Evolutionary conservation across 2,888 invertebrate species (phyloP).

Genomic region (Rhamphomyia laevipes): DNA sequence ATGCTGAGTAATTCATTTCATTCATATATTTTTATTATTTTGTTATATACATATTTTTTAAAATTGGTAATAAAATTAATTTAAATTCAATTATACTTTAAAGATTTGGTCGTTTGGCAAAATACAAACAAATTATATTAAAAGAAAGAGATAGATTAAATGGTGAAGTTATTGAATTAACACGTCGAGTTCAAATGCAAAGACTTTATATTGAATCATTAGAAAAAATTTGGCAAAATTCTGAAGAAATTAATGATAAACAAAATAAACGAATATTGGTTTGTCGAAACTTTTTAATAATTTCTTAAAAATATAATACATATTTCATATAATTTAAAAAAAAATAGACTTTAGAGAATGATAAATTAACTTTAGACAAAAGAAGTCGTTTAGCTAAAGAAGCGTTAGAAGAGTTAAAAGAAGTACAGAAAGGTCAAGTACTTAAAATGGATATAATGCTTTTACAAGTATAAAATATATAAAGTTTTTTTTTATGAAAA

Average conservation of each 20-base stretch:
- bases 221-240: slow-evolving; percentile 26
- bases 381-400: neutral
- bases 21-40: no score
- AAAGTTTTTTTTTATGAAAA: no score
- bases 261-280: slow-evolving; percentile 10
- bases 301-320: neutral
- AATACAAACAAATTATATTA: slow-evolving; percentile 28
- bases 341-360: neutral
- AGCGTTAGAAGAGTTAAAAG: neutral
- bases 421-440: neutral
- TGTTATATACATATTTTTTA: neutral
- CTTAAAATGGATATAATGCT: neutral
- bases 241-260: slow-evolving; percentile 20
- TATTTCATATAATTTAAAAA: neutral
- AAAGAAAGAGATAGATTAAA: slow-evolving; percentile 32
- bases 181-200: slow-evolving; percentile 27
- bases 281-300: neutral
- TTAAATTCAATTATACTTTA: neutral
- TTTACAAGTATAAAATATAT: neutral
- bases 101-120: slow-evolving; percentile 25
- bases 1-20: neutral
- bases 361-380: neutral
- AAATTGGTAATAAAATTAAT: neutral
- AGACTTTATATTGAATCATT: slow-evolving; percentile 26
- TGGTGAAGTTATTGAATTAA: slow-evolving; percentile 26